Conservation (phyloP, 1,140 invertebrate genomes). For the Ips typographus region DNA sequence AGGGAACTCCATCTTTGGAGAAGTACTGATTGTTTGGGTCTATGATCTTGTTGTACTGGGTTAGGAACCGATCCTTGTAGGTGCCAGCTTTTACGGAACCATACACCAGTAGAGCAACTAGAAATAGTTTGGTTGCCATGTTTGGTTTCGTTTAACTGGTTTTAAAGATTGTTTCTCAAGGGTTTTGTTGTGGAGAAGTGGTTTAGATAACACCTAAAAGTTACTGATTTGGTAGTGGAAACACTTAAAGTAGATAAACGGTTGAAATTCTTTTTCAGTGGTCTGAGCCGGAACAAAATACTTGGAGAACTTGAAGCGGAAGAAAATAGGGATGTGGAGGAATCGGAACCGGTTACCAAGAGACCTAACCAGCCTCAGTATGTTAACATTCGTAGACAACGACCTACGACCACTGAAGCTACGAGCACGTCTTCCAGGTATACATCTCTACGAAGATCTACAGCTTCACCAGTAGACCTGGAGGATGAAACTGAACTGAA, state of each 20-base stretch:
- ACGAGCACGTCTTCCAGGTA: constrained; percentile 43
- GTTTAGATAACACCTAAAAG: not conserved
- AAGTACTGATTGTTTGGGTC: constrained; percentile 29
- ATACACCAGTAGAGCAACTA: not conserved
- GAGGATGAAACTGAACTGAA: constrained; percentile 22
- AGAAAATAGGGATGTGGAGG: constrained; percentile 38
- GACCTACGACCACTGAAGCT: constrained; percentile 56
- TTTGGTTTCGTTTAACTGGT: not conserved
- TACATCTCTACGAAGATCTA: constrained; percentile 35
- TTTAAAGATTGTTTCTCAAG: not conserved
- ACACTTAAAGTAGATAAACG: not conserved
- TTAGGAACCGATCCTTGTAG: constrained; percentile 24
- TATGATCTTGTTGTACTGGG: constrained; percentile 33
- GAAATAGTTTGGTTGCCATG: not conserved
- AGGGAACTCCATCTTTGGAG: constrained; percentile 33
- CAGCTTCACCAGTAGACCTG: constrained; percentile 5
- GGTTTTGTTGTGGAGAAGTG: not conserved
- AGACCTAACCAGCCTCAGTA: constrained; percentile 58
- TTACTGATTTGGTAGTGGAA: not conserved
- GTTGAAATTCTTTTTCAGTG: constrained; percentile 24
- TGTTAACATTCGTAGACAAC: constrained; percentile 64
- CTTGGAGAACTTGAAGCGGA: constrained; percentile 40
- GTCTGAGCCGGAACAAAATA: constrained; percentile 40
- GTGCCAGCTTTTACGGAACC: not conserved
- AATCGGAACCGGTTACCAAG: constrained; percentile 46